A percentile compares a stretch with the other conserved stretches of the same genome.
phyloP scores from a whole-genome alignment of 1,140 invertebrate species.

The Drosophila melanogaster region Release_6_plus_ISO1_MT NT_033777.3:17132501-17133000 shows the following conservation, averaged over 20 bases:
- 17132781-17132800: slow-evolving; percentile 32
- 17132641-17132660: slow-evolving; percentile 52
- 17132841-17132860: slow-evolving; percentile 80
- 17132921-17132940: slow-evolving; percentile 79
- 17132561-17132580: slow-evolving; percentile 43
- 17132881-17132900: slow-evolving; percentile 73
- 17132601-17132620: slow-evolving; percentile 51
- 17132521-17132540: slow-evolving; percentile 31
- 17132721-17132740: background rate
- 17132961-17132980: slow-evolving; percentile 80
- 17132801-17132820: background rate
- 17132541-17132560: slow-evolving; percentile 33
- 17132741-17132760: slow-evolving; percentile 17
- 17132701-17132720: slow-evolving; percentile 15
- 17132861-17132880: slow-evolving; percentile 80
- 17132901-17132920: slow-evolving; percentile 82
- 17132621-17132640: slow-evolving; percentile 48
- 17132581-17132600: slow-evolving; percentile 5
- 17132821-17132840: slow-evolving; percentile 59
- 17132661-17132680: slow-evolving; percentile 30
- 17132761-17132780: slow-evolving; percentile 36
- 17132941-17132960: slow-evolving; percentile 84
- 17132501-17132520: slow-evolving; percentile 28
- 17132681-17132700: slow-evolving; percentile 55
- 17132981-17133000: slow-evolving; percentile 36